Evolutionary conservation across 2,888 invertebrate genomes (phyloP), one percentile per base, ranked within the genome.

Genomic region (Drosophila stalkeri): DNA sequence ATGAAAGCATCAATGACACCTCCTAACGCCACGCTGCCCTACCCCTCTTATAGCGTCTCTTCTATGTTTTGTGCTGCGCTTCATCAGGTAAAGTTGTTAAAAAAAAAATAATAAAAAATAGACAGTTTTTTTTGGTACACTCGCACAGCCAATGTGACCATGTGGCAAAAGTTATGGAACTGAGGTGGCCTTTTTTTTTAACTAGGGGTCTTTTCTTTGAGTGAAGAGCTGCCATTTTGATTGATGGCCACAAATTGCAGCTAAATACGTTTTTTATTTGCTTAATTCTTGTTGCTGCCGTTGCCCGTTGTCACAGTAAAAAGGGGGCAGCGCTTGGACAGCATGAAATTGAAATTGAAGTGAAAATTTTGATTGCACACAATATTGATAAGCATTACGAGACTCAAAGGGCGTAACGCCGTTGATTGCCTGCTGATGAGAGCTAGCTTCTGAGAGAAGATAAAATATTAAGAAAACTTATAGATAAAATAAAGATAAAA

Each of bases 221-320:
- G 62, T 72, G 63, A 76, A 80, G 71, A 74, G 87, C 88, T 80
- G 77, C 82, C 81, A 73, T 75, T 75, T 86, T 84, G 84, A 88
- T 88, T 88, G 88, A 88, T 88, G 89, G 79, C 79, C 78, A 74
- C 90, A 90, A 90, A 89, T 86, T 86, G 86, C 89, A 86, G 89
- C 76, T 86, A 86, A 87, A 90, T 90, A 86, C 72, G 84, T 86
- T 87, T 89, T 90, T 87, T 90, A 89, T 90, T 82, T 90, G 86
- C 86, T 86, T 71, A 72, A 75, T 74, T 77, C 52, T 62, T 63
- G 60, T 59, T 69, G 64, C n/a, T 47, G 27, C 20, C 67, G 27
- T n/a, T 27, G 27, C 23, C 46, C n/a, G 3, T 39, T 61, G 60
- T 55, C 62, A 43, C 54, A 67, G 46, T 52, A 66, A 59, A 65